phyloP scores from a whole-genome alignment of 1,140 invertebrate species.

The Diplogasteroides magnus region DNA sequence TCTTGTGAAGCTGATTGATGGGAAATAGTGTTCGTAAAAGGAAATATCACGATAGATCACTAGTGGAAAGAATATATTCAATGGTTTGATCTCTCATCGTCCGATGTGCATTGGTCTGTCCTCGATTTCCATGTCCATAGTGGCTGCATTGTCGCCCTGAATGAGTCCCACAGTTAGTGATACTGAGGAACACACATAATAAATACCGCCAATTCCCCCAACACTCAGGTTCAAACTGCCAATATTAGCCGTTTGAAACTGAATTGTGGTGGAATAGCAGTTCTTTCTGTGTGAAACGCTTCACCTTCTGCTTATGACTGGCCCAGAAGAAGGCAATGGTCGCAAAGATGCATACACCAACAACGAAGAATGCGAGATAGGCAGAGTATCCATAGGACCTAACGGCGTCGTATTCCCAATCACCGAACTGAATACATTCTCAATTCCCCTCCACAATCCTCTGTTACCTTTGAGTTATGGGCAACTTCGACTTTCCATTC shows the following conservation, averaged over 20 bases:
- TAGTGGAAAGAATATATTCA: no score
- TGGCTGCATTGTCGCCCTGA: conserved; percentile 41
- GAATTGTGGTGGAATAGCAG: no score
- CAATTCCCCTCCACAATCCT: background rate
- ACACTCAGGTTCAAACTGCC: no score
- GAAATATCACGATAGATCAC: no score
- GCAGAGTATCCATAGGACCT: conserved; percentile 38
- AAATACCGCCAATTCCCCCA: no score
- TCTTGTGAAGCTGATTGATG: no score
- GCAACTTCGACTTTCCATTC: conserved; percentile 45
- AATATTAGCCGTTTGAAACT: no score
- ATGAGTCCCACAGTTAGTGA: no score
- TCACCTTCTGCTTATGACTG: conserved; percentile 43
- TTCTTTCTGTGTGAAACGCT: no score
- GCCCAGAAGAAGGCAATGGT: conserved; percentile 36
- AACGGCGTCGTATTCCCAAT: conserved; percentile 42
- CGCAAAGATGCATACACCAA: conserved; percentile 35
- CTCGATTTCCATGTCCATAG: conserved; percentile 48
- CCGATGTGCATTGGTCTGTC: conserved; percentile 47
- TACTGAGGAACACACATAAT: no score
- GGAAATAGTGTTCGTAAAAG: no score
- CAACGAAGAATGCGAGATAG: conserved; percentile 35
- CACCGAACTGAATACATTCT: background rate
- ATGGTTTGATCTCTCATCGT: no score
- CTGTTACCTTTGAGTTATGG: conserved; percentile 26